Conservation (phyloP, 2,888 invertebrate species). For the Dynastes hyllus region DNA sequence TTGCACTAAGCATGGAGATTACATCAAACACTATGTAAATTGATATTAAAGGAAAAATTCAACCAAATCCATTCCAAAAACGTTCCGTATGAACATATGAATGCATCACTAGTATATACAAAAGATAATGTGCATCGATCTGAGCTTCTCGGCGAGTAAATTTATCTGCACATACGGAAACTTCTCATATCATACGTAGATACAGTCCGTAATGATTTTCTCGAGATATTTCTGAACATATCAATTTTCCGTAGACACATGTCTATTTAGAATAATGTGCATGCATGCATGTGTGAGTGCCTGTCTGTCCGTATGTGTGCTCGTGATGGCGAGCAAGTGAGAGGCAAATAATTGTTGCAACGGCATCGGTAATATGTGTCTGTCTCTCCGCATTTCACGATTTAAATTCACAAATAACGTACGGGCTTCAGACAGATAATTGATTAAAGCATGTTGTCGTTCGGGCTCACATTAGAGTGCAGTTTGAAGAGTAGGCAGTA, state of each 20-base stretch:
- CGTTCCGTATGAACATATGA: too few species aligned
- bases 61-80: background rate
- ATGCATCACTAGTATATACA: background rate
- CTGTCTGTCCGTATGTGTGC: constrained; percentile 24
- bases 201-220: constrained; percentile 47
- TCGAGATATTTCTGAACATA: constrained; percentile 52
- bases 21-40: background rate
- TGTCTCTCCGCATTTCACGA: constrained; percentile 48
- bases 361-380: constrained; percentile 43
- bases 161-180: constrained; percentile 38
- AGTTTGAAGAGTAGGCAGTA: constrained; percentile 51
- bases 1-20: too few species aligned
- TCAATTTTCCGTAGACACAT: constrained; percentile 53
- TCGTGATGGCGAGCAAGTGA: constrained; percentile 46
- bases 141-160: constrained; percentile 3
- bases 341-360: constrained; percentile 44
- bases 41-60: background rate
- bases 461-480: constrained; percentile 50
- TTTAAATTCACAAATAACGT: constrained; percentile 51
- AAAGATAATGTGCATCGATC: constrained; percentile 7
- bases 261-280: constrained; percentile 52
- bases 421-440: constrained; percentile 52
- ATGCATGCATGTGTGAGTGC: constrained; percentile 39
- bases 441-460: constrained; percentile 52
- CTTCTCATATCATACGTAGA: constrained; percentile 36